These are phyloP conservation scores for Furcula furcula DNA, from an alignment of 2,888 invertebrate genomes.

Conservation along the genomic window DNA sequence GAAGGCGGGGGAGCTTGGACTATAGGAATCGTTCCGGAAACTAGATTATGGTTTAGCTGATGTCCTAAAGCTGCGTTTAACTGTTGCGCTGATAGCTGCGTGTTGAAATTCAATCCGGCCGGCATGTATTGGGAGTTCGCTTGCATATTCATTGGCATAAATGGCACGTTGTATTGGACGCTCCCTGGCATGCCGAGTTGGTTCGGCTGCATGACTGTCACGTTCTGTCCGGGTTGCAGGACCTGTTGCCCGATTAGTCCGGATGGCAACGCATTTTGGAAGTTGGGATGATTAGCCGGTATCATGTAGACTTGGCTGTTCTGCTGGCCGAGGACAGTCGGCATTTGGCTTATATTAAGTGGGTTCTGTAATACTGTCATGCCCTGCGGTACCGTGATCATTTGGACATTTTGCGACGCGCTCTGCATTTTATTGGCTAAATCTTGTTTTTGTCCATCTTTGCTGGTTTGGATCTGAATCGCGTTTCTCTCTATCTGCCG, in stretches of 20 bases:
- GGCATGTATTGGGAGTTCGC: constrained; percentile 68
- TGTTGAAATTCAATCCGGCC: constrained; percentile 64
- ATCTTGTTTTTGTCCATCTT: constrained; percentile 68
- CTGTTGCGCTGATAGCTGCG: constrained; percentile 70
- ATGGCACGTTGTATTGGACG: constrained; percentile 69
- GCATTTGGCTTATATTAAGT: constrained; percentile 66
- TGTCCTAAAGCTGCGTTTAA: constrained; percentile 68
- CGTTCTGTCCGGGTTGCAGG: constrained; percentile 66
- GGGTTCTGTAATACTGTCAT: constrained; percentile 75
- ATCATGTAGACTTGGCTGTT: constrained; percentile 77
- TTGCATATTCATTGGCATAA: constrained; percentile 73
- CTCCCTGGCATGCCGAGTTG: constrained; percentile 67
- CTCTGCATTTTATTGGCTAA: constrained; percentile 59
- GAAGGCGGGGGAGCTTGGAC: constrained; percentile 63
- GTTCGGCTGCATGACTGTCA: constrained; percentile 74
- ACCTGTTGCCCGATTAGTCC: constrained; percentile 66
- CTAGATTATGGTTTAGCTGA: constrained; percentile 58
- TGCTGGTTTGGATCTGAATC: constrained; percentile 66
- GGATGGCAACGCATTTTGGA: constrained; percentile 57
- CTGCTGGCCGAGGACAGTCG: constrained; percentile 61
- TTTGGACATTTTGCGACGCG: constrained; percentile 68
- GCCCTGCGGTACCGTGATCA: constrained; percentile 73
- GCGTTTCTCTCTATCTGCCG: constrained; percentile 70
- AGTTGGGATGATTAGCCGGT: constrained; percentile 63
- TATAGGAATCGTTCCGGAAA: constrained; percentile 62